Conservation (phyloP, 2,797 vertebrate genomes). For the Psittacula echo region DNA sequence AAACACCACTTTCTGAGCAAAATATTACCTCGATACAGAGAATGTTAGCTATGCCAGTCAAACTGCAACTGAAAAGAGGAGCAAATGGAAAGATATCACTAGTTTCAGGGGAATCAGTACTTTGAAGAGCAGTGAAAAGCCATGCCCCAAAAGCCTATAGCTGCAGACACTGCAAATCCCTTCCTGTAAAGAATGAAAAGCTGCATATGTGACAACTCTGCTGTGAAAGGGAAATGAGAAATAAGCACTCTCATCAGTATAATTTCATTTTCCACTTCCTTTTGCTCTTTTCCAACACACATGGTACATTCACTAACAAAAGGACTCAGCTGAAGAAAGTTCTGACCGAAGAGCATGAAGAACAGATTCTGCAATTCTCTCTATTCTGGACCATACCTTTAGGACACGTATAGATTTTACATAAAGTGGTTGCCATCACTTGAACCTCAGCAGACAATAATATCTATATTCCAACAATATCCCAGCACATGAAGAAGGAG, state of each 20-base stretch:
- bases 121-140: neutral
- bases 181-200: neutral
- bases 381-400: neutral
- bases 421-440: neutral
- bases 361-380: neutral
- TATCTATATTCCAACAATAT: neutral
- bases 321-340: neutral
- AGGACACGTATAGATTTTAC: neutral
- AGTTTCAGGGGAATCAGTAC: neutral
- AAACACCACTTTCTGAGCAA: neutral
- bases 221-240: neutral
- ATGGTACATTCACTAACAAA: neutral
- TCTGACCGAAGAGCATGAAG: neutral
- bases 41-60: neutral
- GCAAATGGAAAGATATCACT: neutral
- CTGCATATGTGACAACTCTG: neutral
- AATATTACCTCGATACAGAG: neutral
- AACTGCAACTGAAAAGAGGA: neutral
- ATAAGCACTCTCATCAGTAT: neutral
- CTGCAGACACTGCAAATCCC: neutral
- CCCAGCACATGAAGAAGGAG: neutral
- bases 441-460: neutral
- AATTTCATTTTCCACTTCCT: neutral
- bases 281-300: neutral
- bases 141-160: neutral